These are phyloP conservation scores for Thamnaconus septentrionalis DNA, from an alignment of 2,113 vertebrate genomes.

Conservation along the genomic window DNA sequence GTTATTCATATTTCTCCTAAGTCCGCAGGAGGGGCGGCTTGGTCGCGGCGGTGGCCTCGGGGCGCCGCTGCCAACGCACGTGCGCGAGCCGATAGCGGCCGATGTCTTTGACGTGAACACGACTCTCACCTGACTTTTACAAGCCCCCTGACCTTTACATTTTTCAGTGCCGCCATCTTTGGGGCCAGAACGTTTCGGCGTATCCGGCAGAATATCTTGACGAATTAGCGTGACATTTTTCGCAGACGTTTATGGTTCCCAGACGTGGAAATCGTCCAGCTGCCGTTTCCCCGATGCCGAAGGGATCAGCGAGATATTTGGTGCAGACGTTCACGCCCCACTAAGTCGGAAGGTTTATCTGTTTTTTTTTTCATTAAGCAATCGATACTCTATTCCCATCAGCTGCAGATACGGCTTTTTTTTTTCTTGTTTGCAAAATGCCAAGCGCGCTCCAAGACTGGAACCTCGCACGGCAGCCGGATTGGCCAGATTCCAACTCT, in stretches of 20 bases:
- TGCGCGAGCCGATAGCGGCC: too few species aligned
- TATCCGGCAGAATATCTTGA: not conserved
- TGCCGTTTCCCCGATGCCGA: not conserved
- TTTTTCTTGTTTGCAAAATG: too few species aligned
- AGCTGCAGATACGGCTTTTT: not conserved
- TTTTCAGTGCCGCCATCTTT: not conserved
- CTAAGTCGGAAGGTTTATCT: not conserved
- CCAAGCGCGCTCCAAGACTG: too few species aligned
- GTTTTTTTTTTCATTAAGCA: not conserved
- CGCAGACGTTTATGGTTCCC: not conserved
- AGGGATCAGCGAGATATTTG: not conserved
- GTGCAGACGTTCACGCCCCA: not conserved
- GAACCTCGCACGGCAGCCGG: too few species aligned
- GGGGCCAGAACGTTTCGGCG: not conserved
- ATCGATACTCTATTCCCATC: not conserved
- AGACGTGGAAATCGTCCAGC: not conserved
- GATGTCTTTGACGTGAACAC: too few species aligned
- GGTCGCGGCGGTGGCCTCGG: too few species aligned
- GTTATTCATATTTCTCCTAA: conserved; percentile 9
- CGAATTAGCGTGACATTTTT: not conserved
- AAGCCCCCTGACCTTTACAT: not conserved
- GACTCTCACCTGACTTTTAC: too few species aligned
- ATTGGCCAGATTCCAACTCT: too few species aligned
- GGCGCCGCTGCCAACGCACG: too few species aligned
- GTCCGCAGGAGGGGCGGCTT: not conserved